phyloP scores from a whole-genome alignment of 2,888 invertebrate genomes.

The Troilus luridus region DNA sequence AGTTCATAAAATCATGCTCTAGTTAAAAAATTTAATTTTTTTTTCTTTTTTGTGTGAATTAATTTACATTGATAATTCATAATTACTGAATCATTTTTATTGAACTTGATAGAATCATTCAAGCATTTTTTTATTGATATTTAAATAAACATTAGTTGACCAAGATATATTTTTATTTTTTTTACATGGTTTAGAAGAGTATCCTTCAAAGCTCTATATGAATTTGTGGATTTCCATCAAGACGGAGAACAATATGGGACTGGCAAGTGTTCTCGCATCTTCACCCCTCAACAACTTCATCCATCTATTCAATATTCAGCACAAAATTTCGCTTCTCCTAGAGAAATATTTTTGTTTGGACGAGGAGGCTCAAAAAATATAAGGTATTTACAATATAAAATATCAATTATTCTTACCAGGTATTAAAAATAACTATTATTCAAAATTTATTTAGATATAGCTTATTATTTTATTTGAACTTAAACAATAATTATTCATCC shows the following conservation, averaged over 20 bases:
- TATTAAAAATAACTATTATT: neutral
- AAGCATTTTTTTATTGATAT: neutral
- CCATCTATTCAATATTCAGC: constrained; percentile 75
- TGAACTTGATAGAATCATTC: neutral
- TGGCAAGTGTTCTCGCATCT: constrained; percentile 79
- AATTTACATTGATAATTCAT: no score
- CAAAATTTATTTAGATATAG: neutral
- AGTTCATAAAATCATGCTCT: no score
- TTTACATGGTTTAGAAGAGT: constrained; percentile 77
- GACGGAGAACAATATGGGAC: constrained; percentile 84
- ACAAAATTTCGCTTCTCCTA: constrained; percentile 84
- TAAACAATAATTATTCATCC: neutral
- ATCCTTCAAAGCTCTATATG: constrained; percentile 87
- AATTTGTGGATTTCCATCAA: constrained; percentile 89
- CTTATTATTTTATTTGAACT: neutral
- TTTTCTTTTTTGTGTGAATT: no score
- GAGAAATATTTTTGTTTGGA: constrained; percentile 88
- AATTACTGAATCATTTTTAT: no score
- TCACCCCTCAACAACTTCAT: constrained; percentile 70
- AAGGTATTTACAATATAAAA: constrained; percentile 72
- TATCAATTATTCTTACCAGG: neutral
- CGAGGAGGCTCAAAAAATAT: constrained; percentile 87
- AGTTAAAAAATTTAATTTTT: no score
- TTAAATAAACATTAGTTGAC: no score
- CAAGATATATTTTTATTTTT: constrained; percentile 63